These are phyloP conservation scores for Melanotaenia boesemani DNA, from an alignment of 2,797 vertebrate genomes.

Conservation along the genomic window DNA sequence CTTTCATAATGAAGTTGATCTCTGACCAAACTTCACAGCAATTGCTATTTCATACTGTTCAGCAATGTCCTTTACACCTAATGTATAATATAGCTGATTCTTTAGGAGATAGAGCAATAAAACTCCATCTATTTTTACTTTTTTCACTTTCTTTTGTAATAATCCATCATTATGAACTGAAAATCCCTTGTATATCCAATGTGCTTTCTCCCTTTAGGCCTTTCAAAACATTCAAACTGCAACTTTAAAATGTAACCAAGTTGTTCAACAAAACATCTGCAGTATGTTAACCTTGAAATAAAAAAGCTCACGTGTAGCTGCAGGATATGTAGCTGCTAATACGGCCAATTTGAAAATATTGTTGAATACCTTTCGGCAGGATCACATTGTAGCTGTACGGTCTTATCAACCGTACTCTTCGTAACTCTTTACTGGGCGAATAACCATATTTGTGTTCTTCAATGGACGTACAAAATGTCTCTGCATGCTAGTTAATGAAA, in stretches of 20 bases:
- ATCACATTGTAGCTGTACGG: not conserved
- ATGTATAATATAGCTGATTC: conserved; percentile 5
- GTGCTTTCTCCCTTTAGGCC: not conserved
- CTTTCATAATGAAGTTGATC: conserved; percentile 63
- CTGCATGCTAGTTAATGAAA: too few relatives aligned
- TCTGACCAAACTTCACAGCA: conserved; percentile 37
- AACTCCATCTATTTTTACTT: not conserved
- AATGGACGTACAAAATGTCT: too few relatives aligned
- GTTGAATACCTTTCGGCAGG: not conserved
- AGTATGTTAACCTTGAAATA: not conserved
- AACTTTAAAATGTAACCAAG: conserved; percentile 4
- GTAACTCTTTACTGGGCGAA: too few relatives aligned
- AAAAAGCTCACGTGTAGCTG: not conserved
- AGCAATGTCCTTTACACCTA: conserved; percentile 34
- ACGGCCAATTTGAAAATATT: not conserved
- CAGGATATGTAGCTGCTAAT: conserved; percentile 3
- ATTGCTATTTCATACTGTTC: conserved; percentile 33
- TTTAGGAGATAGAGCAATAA: not conserved
- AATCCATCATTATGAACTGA: conserved; percentile 6
- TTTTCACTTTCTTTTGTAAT: conserved; percentile 12
- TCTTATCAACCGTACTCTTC: not conserved
- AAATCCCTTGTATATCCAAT: not conserved
- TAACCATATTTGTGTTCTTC: too few relatives aligned
- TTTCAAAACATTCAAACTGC: conserved; percentile 16
- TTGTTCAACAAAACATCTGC: not conserved